phyloP scores from a whole-genome alignment of 2,797 vertebrate species.

The Gila robusta region DNA sequence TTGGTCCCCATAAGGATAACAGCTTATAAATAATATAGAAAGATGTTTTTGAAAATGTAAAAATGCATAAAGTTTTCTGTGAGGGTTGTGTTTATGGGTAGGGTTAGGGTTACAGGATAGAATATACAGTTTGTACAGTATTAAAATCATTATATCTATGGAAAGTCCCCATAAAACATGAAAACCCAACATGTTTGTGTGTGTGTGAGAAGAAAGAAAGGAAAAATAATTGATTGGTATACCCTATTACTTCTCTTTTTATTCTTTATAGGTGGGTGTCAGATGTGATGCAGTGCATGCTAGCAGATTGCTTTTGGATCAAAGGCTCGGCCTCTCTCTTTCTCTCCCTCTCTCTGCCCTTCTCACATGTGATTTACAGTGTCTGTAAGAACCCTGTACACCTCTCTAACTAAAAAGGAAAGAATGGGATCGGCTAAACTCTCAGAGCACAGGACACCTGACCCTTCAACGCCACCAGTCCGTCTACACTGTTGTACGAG shows the following conservation, averaged over 20 bases:
- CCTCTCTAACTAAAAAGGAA: slow-evolving; percentile 38
- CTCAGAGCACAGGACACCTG: slow-evolving; percentile 20
- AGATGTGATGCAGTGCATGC: slow-evolving; percentile 48
- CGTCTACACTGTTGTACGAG: neutral
- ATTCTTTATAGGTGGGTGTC: slow-evolving; percentile 47
- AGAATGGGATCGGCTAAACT: slow-evolving; percentile 36
- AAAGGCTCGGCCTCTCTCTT: slow-evolving; percentile 31
- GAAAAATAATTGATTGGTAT: slow-evolving; percentile 23
- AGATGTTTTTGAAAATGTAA: neutral
- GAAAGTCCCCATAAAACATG: neutral
- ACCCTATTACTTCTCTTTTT: slow-evolving; percentile 24
- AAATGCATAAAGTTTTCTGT: too few species aligned
- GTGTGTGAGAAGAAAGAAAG: neutral
- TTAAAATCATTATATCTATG: too few species aligned
- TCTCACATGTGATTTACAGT: slow-evolving; percentile 48
- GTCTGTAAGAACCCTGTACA: slow-evolving; percentile 23
- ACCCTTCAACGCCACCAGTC: neutral
- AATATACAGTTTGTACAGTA: too few species aligned
- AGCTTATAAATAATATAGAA: too few species aligned
- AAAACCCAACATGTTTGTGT: slow-evolving; percentile 18
- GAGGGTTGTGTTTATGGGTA: too few species aligned
- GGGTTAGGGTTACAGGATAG: too few species aligned
- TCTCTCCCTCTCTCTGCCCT: slow-evolving; percentile 45
- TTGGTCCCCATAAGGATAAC: too few species aligned
- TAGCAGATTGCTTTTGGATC: slow-evolving; percentile 42